Evolutionary conservation across 2,888 invertebrate species (phyloP), one percentile per base, ranked within the genome.

Genomic region (Portevinia maculata): DNA sequence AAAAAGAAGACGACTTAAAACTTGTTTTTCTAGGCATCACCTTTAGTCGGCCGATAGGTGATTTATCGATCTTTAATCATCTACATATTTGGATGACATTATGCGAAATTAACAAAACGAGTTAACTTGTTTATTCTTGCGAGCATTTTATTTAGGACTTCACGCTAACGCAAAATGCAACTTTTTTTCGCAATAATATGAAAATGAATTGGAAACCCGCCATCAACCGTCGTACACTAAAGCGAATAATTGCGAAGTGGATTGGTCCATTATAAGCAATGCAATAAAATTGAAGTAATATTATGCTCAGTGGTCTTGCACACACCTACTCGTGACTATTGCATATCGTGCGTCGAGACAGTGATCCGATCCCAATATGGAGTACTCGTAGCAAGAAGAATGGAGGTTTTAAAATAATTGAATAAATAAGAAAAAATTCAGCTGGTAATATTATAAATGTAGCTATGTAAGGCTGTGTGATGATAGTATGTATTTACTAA

Each of bases 151-250:
- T 41, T 41, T 19, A n/a, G 5, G n/a, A 6, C 3, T 13, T 1
- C 37, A 1, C 15, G 13, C 13, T 37, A 30, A 44, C 34, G 52
- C 28, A 8, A 19, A 57, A 57, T 57, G 32, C 24, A 57, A 50
- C 3, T 24, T 24, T 71, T 41, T 8, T 28, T 5, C 50, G 28
- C 11, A 39, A 24, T n/a, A 28, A 37, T 24, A 44, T 15, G 7
- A 41, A 50, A 70, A 73, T 48, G 8, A 64, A 39, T 50, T 65
- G 4, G 30, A 30, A 52, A 67, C 59, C 50, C 48, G 39, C 55
- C 48, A 41, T 34, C 24, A 11, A 55, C 32, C 39, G 13, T 37
- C n/a, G n/a, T n/a, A n/a, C n/a, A n/a, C n/a, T n/a, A n/a, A n/a
- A 17, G 15, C 52, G 37, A 21, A 60, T 28, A 60, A 53, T 48